Evolutionary conservation across 2,888 invertebrate species (phyloP).

Genomic region (Onchidella celtica): DNA sequence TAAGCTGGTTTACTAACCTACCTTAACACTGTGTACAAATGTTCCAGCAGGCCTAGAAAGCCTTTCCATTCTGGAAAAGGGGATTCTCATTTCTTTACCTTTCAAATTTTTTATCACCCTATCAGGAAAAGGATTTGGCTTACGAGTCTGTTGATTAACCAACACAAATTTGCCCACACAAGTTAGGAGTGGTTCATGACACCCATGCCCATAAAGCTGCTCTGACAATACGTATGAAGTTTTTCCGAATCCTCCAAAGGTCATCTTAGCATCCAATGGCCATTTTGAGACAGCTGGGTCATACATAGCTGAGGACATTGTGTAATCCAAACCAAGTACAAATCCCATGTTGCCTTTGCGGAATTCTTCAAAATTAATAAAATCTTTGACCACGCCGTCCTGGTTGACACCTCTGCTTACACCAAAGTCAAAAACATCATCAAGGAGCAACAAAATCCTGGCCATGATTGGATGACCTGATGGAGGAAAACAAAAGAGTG

Average conservation of each 20-base stretch:
- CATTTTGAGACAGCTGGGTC: neutral
- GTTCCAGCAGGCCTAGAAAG: neutral
- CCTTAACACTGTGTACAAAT: neutral
- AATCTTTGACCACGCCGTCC: neutral
- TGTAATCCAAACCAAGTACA: neutral
- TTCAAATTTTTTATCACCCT: neutral
- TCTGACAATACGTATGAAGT: neutral
- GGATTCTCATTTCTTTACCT: neutral
- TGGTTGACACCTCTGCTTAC: neutral
- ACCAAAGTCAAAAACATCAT: neutral
- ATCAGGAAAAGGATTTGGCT: neutral
- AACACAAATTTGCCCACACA: neutral
- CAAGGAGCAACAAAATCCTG: neutral
- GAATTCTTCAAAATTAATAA: neutral
- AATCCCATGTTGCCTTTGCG: neutral
- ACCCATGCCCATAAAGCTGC: neutral
- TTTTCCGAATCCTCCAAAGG: neutral
- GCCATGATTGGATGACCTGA: neutral
- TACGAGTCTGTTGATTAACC: neutral
- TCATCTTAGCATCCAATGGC: neutral
- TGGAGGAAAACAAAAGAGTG: neutral
- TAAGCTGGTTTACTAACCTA: too few species aligned
- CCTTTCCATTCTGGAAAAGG: neutral
- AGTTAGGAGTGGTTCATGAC: neutral
- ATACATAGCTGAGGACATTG: neutral